phyloP scores from a whole-genome alignment of 2,113 vertebrate genomes.

The Madoqua kirkii region DNA sequence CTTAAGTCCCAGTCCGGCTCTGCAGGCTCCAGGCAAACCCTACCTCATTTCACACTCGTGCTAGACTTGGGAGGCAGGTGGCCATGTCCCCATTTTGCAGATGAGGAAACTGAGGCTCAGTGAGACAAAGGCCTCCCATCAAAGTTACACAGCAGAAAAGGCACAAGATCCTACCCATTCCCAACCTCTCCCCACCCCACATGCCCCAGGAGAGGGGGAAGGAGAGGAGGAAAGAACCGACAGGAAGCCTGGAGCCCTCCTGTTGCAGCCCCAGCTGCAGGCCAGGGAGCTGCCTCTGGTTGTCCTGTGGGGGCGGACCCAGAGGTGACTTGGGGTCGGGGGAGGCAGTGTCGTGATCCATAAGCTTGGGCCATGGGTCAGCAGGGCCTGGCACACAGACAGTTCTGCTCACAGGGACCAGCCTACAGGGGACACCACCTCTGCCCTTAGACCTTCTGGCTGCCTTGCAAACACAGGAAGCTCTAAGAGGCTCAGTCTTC shows the following conservation, averaged over 20 bases:
- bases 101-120: background rate
- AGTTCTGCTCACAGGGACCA: background rate
- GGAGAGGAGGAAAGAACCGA: background rate
- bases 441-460: background rate
- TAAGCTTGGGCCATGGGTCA: background rate
- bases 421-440: background rate
- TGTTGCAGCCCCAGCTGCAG: background rate
- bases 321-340: background rate
- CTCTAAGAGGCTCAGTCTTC: background rate
- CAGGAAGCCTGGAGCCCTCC: background rate
- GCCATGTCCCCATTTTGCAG: background rate
- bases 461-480: background rate
- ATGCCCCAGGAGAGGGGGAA: background rate
- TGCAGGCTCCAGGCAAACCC: background rate
- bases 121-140: background rate
- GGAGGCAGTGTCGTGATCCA: background rate
- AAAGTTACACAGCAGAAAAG: background rate
- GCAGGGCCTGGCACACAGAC: background rate
- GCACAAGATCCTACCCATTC: background rate
- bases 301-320: background rate
- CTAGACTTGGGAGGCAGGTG: background rate
- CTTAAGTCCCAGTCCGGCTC: background rate
- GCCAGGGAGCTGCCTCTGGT: background rate
- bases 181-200: background rate
- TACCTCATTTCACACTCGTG: accelerated